These are phyloP conservation scores for Caenorhabditis sp. DNA, from an alignment of 2,888 invertebrate genomes.

Conservation along the genomic window DNA sequence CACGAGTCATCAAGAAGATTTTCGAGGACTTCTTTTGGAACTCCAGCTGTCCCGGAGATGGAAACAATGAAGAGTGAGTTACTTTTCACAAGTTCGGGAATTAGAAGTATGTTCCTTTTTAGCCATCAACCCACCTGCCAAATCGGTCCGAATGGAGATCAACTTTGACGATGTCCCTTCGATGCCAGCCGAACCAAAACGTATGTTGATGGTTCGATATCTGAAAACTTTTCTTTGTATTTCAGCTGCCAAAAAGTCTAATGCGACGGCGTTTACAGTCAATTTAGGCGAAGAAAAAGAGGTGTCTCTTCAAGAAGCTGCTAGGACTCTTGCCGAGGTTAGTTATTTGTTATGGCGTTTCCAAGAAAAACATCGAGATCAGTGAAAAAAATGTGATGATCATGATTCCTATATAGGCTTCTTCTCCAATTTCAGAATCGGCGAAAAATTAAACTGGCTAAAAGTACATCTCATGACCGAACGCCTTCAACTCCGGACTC, in stretches of 20 bases:
- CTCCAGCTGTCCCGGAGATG: conserved; percentile 20
- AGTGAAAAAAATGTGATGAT: not conserved
- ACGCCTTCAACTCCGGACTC: conserved; percentile 39
- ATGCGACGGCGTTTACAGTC: conserved; percentile 71
- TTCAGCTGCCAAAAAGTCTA: conserved; percentile 51
- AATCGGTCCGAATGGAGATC: conserved; percentile 73
- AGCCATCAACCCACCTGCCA: conserved; percentile 52
- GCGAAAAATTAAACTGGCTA: conserved; percentile 42
- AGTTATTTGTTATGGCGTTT: not conserved
- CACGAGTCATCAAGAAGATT: conserved; percentile 53
- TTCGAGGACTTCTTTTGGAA: conserved; percentile 50
- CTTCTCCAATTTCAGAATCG: conserved; percentile 45
- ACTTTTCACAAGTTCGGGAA: not conserved
- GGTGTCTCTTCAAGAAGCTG: conserved; percentile 71
- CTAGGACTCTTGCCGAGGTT: conserved; percentile 66
- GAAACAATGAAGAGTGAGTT: conserved; percentile 29
- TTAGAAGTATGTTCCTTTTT: conserved; percentile 5
- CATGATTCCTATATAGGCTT: too few relatives aligned
- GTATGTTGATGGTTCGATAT: conserved; percentile 16
- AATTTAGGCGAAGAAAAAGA: conserved; percentile 62
- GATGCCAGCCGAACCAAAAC: conserved; percentile 49
- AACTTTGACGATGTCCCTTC: conserved; percentile 64
- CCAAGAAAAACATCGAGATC: not conserved
- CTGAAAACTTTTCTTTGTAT: conserved; percentile 20
- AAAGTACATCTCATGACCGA: conserved; percentile 48